These are phyloP conservation scores for Megalops cyprinoides DNA, from an alignment of 2,797 vertebrate genomes.

Conservation along the genomic window DNA sequence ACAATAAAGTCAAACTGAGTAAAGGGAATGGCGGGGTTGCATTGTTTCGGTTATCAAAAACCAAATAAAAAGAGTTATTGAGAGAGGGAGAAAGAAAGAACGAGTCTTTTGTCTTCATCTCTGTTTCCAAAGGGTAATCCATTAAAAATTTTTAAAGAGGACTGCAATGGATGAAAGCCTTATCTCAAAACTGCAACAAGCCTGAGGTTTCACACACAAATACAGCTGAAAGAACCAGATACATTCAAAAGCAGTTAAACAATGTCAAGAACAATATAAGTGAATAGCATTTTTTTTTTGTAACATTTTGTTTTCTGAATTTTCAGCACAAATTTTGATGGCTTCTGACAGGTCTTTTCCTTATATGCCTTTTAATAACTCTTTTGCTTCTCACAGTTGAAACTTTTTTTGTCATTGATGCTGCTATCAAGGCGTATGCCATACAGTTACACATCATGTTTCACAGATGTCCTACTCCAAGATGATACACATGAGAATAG, in stretches of 20 bases:
- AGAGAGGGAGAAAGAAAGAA: neutral
- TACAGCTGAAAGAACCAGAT: neutral
- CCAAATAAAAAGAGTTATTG: neutral
- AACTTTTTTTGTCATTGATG: too few species aligned
- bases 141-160: neutral
- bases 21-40: neutral
- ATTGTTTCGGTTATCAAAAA: neutral
- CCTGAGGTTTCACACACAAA: neutral
- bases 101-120: neutral
- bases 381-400: too few species aligned
- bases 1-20: constrained; percentile 47
- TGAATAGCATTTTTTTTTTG: too few species aligned
- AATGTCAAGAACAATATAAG: too few species aligned
- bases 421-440: too few species aligned
- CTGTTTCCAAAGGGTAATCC: neutral
- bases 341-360: too few species aligned
- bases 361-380: too few species aligned
- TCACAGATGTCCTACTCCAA: too few species aligned
- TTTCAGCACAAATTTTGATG: too few species aligned
- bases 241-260: neutral
- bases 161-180: neutral
- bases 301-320: too few species aligned
- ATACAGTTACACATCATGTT: too few species aligned
- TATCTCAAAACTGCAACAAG: neutral
- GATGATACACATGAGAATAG: too few species aligned